These are phyloP conservation scores for Chrysoperla carnea DNA, from an alignment of 1,140 invertebrate genomes.

Conservation along the genomic window DNA sequence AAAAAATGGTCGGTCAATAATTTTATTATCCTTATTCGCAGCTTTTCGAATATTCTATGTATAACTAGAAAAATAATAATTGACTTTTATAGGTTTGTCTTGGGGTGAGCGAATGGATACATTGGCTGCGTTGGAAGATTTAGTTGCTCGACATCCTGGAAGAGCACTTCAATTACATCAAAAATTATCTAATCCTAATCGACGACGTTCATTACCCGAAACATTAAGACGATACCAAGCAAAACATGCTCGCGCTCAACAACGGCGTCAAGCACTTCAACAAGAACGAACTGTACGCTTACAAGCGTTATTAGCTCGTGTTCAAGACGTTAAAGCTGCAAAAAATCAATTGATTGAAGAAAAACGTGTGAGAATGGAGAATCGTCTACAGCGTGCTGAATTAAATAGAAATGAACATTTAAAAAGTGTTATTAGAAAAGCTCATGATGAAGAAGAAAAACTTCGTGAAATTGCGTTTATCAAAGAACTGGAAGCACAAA, in stretches of 20 bases:
- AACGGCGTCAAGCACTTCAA: conserved; percentile 59
- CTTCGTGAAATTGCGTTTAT: conserved; percentile 96
- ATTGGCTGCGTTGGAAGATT: conserved; percentile 51
- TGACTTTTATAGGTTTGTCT: conserved; percentile 36
- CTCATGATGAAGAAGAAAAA: conserved; percentile 95
- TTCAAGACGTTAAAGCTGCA: conserved; percentile 78
- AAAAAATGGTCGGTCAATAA: no score
- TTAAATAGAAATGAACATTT: conserved; percentile 70
- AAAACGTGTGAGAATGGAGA: conserved; percentile 65
- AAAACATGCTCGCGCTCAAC: conserved; percentile 70
- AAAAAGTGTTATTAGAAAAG: conserved; percentile 74
- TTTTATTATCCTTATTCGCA: no score
- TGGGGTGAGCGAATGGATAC: conserved; percentile 64
- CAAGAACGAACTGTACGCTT: conserved; percentile 73
- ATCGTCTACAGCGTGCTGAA: conserved; percentile 73
- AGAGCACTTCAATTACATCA: conserved; percentile 80
- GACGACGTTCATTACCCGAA: conserved; percentile 64
- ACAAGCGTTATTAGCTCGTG: conserved; percentile 69
- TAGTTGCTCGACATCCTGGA: conserved; percentile 72
- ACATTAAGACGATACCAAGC: conserved; percentile 63
- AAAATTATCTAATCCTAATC: conserved; percentile 79
- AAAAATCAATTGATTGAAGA: conserved; percentile 76
- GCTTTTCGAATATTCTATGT: no score
- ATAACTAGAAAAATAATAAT: no score
- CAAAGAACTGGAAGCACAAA: conserved; percentile 88